phyloP scores from a whole-genome alignment of 53 echinoderm and acorn worm species.

The Patiria pectinifera region DNA sequence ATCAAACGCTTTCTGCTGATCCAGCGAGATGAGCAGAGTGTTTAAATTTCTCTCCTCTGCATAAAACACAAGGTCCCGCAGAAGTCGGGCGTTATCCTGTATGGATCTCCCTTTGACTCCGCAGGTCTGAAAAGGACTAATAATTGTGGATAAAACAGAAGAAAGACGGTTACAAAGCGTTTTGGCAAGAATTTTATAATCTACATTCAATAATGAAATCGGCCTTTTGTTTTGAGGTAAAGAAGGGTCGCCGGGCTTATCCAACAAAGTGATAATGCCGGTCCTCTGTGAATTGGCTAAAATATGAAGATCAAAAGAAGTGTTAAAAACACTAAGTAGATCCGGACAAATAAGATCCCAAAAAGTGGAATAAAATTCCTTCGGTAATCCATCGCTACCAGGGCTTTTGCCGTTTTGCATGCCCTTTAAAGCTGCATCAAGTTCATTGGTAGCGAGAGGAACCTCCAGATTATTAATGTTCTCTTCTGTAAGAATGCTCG shows the following conservation, averaged over 20 bases:
- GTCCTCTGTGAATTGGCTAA: constrained; percentile 36
- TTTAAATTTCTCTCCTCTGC: constrained; percentile 18
- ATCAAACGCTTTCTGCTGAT: constrained; percentile 66
- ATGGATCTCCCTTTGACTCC: constrained; percentile 47
- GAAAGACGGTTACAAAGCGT: constrained; percentile 38
- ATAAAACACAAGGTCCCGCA: constrained; percentile 48
- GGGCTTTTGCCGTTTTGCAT: constrained; percentile 56
- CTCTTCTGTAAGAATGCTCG: neutral
- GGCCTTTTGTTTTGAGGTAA: constrained; percentile 52
- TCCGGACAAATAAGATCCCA: constrained; percentile 44
- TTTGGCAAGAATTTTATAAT: constrained; percentile 63
- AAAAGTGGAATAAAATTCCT: constrained; percentile 62
- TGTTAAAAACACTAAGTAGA: constrained; percentile 7
- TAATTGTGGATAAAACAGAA: constrained; percentile 20
- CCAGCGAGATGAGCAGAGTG: constrained; percentile 29
- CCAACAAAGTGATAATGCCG: constrained; percentile 60
- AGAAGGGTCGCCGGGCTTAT: constrained; percentile 28
- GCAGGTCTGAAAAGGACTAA: constrained; percentile 40
- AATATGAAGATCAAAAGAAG: neutral
- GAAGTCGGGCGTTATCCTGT: constrained; percentile 21
- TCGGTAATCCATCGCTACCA: constrained; percentile 58
- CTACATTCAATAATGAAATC: constrained; percentile 59
- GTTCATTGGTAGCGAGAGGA: constrained; percentile 3
- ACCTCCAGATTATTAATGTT: neutral
- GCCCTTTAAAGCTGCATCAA: neutral